A percentile compares a stretch with the other conserved stretches of the same genome.
phyloP scores from a whole-genome alignment of 2,113 vertebrate species.

The Marcusenius ussheri region DNA sequence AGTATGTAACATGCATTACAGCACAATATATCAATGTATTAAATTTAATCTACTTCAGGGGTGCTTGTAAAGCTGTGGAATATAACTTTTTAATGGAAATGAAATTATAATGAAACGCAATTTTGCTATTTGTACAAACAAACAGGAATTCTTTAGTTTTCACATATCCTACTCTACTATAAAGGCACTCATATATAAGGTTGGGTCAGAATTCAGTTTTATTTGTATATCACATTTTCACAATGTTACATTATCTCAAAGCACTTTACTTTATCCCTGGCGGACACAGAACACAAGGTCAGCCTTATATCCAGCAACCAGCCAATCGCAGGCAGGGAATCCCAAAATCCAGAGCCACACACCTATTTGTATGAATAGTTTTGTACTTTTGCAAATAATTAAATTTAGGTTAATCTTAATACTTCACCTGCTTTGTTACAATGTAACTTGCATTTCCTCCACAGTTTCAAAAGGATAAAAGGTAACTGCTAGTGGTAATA shows the following conservation, averaged over 20 bases:
- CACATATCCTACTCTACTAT: background rate
- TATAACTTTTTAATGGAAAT: background rate
- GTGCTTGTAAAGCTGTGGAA: background rate
- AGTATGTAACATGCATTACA: background rate
- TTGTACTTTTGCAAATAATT: background rate
- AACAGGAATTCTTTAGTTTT: background rate
- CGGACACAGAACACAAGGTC: background rate
- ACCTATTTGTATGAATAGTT: background rate
- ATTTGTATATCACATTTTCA: background rate
- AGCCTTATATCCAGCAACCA: background rate
- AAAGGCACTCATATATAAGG: background rate
- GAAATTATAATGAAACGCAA: background rate
- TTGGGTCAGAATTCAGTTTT: background rate
- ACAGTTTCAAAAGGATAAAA: background rate
- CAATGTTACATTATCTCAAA: background rate
- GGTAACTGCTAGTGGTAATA: background rate
- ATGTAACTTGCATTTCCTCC: background rate
- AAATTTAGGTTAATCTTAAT: background rate
- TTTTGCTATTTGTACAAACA: background rate
- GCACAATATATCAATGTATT: background rate
- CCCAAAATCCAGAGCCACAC: background rate
- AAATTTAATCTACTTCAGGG: background rate
- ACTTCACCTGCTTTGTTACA: background rate
- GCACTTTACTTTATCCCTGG: background rate
- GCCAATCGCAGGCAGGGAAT: background rate